Conservation (phyloP, 2,797 vertebrate genomes). For the Australoheros facetus region DNA sequence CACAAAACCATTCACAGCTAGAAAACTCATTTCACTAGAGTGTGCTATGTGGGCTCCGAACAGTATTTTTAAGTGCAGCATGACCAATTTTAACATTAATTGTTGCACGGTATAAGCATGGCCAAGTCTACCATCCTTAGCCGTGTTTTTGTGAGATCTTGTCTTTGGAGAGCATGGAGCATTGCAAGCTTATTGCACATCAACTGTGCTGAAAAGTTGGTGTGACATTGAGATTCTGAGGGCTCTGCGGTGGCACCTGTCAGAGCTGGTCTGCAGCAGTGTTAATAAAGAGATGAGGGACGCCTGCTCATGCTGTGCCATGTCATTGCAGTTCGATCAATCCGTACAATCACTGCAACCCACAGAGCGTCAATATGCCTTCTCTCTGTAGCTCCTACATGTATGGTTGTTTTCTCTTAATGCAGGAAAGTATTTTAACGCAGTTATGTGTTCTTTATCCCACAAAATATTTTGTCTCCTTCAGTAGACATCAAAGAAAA, state of each 20-base stretch:
- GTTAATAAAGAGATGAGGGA: constrained; percentile 28
- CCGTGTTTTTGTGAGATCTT: background rate
- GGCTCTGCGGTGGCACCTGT: constrained; percentile 54
- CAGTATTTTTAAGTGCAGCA: background rate
- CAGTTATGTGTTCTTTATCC: background rate
- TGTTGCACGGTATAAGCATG: background rate
- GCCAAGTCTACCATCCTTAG: background rate
- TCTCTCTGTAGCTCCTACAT: background rate
- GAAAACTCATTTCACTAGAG: background rate
- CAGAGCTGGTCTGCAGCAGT: constrained; percentile 23
- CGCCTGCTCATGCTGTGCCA: constrained; percentile 15
- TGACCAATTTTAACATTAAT: background rate
- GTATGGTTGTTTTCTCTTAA: background rate
- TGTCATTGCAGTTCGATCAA: constrained; percentile 22
- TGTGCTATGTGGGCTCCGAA: background rate
- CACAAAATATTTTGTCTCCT: background rate
- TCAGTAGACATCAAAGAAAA: background rate
- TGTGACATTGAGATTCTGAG: constrained; percentile 39
- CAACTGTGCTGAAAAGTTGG: background rate
- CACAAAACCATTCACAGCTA: background rate
- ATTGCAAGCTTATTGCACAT: background rate
- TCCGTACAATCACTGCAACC: constrained; percentile 30
- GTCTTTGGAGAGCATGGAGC: background rate
- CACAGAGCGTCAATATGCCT: background rate
- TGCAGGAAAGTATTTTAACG: background rate